Base-by-base conservation (phyloP, 2,113 vertebrate genomes). In the Calidris pugnax region DNA sequence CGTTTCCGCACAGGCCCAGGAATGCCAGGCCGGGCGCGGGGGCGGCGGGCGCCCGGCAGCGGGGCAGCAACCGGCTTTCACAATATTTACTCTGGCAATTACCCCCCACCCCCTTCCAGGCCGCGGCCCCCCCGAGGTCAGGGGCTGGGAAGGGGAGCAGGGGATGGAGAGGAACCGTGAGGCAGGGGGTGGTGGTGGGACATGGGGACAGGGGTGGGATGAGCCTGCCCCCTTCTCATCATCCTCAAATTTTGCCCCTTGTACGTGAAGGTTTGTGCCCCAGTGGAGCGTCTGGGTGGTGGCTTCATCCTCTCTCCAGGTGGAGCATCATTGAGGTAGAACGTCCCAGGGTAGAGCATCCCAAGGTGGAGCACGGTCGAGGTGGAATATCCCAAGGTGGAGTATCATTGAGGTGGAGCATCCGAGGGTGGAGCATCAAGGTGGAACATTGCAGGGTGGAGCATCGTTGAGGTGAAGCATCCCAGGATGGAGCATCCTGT, bases 11-110 rank as follows among this genome's bases (percentile, higher is more conserved):
- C 75, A 11, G 90, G 57, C 76, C 92, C 63, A 18, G 80, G 84
- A 93, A 94, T 89, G 73, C 77, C 90, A 37, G 45, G 4, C 83
- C 23, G 32, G 86, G 41, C 14, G 3, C 2, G 4, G 63, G 77
- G 87, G 32, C 39, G 26, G 66, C 22, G 55, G 87, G 55, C 63
- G 15, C 26, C 63, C 22, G 27, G 67, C 35, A n/a, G 37, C 66
- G 80, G 68, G 93, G 82, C 47, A 33, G 71, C 91, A 83, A 94
- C 92, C 43, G 71, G 90, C 69, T 97, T 60, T 55, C 93, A 67
- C 96, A 53, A 96, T 95, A 84, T 97, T 98, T 95, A 50, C 84
- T 50, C 32, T 59, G 90, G 89, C 26, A 85, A 93, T 96, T 82
- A 73, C 47, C 48, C n/a, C 21, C 57, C 47, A 30, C 7, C 21